These are phyloP conservation scores for Manis pentadactyla DNA, from an alignment of 2,797 vertebrate genomes.

Conservation along the genomic window DNA sequence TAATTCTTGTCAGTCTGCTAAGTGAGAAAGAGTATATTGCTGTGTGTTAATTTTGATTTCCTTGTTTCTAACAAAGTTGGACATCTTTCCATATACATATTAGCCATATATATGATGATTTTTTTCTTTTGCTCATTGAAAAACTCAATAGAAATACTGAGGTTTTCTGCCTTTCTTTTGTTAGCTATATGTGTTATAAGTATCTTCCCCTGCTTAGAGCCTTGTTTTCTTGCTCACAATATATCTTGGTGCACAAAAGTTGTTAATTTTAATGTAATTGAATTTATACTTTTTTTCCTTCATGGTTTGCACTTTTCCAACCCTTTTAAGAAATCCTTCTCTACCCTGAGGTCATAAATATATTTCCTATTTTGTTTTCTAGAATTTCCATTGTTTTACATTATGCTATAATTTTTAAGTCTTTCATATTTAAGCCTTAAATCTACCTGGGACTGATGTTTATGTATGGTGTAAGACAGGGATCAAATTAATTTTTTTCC, in stretches of 20 bases:
- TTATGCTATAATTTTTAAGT: neutral
- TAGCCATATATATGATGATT: neutral
- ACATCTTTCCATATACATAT: neutral
- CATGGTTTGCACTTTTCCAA: neutral
- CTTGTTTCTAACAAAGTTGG: neutral
- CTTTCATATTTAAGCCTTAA: neutral
- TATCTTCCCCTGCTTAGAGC: neutral
- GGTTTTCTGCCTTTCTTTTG: neutral
- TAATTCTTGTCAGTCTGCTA: neutral
- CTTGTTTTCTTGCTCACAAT: neutral
- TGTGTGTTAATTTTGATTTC: neutral
- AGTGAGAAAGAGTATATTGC: neutral
- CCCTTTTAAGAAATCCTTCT: neutral
- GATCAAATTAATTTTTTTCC: neutral
- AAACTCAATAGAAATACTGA: neutral
- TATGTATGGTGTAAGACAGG: neutral
- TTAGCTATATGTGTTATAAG: neutral
- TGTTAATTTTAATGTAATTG: neutral
- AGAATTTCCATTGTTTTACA: neutral
- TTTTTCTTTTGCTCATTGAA: constrained; percentile 3
- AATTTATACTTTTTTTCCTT: neutral
- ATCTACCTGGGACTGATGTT: neutral
- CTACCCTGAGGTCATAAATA: neutral
- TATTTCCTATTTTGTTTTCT: neutral
- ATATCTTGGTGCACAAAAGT: neutral